Evolutionary conservation across 2,888 invertebrate genomes (phyloP), one percentile per base, ranked within the genome.

Genomic region (Lasioglossum vierecki): DNA sequence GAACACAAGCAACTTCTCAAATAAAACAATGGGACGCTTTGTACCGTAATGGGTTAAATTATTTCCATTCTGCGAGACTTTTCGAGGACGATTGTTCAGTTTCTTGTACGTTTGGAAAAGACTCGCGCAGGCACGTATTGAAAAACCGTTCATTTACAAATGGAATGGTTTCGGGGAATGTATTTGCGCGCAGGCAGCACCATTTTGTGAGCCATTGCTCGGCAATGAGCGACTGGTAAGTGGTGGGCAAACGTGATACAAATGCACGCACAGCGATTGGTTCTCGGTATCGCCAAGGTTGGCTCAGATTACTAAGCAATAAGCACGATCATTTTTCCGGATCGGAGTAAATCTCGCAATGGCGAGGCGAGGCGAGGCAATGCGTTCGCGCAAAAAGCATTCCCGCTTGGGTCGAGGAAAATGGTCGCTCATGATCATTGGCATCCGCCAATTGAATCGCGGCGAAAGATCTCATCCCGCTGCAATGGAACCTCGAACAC

Each of bases 381-480:
- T 3, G 63, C 30, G 13, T 6, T 5, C 46, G 26, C n/a, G 80
- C 82, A 88, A 84, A 89, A 87, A 68, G 80, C 68, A 15, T 57
- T 76, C 35, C 39, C 4, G 46, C 30, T 82, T 44, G 60, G 26
- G 63, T 68, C 8, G 22, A 30, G 75, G 84, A 87, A 80, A 84
- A 87, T 84, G 72, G 72, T 73, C 49, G 78, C 78, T 83, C 26
- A 60, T 70, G 60, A 80, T 66, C 60, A 71, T 72, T 60, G 76
- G 79, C 57, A 79, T 76, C 84, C 80, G 63, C 53, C 70, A 84
- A 86, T 88, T 79, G 79, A 85, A 88, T 83, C 63, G 60, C 76
- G 22, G 49, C 84, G 63, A 71, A 57, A 53, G 80, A 84, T 74
- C 66, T 76, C 63, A 26, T 46, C 72, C 66, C 57, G 77, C 44